phyloP scores from a whole-genome alignment of 2,888 invertebrate species.

The Abscondita cerata region DNA sequence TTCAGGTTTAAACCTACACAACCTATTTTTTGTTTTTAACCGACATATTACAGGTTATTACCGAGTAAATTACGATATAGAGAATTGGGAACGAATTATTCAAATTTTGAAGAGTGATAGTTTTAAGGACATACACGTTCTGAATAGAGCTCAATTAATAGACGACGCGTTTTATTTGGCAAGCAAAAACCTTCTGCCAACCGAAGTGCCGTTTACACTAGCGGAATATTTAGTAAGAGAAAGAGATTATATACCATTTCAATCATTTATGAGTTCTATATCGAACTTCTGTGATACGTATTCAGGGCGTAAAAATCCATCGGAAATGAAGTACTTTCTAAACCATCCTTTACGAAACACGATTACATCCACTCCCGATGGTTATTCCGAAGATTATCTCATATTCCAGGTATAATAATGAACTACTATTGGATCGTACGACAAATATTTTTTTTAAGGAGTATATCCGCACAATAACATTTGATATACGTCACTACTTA shows the following conservation, averaged over 20 bases:
- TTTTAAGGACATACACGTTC: constrained; percentile 61
- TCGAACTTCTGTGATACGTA: background rate
- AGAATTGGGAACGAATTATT: constrained; percentile 69
- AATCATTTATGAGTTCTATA: background rate
- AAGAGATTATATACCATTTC: constrained; percentile 65
- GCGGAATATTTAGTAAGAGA: constrained; percentile 66
- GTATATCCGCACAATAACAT: background rate
- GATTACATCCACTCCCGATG: background rate
- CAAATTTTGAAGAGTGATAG: constrained; percentile 58
- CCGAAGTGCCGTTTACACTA: constrained; percentile 63
- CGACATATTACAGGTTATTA: constrained; percentile 67
- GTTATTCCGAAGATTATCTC: constrained; percentile 1
- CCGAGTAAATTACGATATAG: constrained; percentile 73
- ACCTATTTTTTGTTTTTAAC: too few species aligned
- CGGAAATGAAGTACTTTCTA: background rate
- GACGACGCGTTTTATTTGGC: constrained; percentile 76
- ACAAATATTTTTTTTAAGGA: background rate
- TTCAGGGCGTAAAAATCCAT: background rate
- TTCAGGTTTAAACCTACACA: constrained; percentile 11
- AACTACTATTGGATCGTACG: too few species aligned
- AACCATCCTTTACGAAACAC: constrained; percentile 10
- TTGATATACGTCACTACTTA: background rate
- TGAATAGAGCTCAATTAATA: constrained; percentile 77
- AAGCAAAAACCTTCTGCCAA: constrained; percentile 64
- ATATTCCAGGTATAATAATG: constrained; percentile 9